Conservation (phyloP, 53 echinoderm and acorn worm genomes). For the Echinometra lucunter region DNA sequence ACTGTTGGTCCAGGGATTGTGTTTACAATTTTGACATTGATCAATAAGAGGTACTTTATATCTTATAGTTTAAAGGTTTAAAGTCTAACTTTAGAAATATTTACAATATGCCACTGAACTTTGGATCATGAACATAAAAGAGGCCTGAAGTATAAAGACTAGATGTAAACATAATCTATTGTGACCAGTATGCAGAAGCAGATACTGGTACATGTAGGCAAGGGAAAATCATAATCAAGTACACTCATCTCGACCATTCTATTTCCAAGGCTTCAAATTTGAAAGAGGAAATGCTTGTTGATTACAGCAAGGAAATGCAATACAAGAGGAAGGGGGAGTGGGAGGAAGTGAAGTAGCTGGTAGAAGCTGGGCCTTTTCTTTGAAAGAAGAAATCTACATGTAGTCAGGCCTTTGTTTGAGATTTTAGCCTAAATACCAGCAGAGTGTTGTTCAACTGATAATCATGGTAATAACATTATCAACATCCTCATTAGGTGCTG, state of each 20-base stretch:
- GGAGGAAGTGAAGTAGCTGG: slow-evolving; percentile 50
- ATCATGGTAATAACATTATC: slow-evolving; percentile 35
- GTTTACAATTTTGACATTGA: too few relatives aligned
- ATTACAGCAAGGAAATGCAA: slow-evolving; percentile 18
- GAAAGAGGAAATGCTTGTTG: slow-evolving; percentile 58
- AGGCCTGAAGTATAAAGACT: neutral
- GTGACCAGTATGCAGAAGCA: slow-evolving; percentile 18
- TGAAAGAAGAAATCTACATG: slow-evolving; percentile 28
- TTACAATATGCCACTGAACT: neutral
- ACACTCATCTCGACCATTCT: slow-evolving; percentile 9
- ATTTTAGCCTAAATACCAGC: neutral
- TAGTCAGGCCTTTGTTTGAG: neutral
- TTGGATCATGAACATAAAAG: neutral
- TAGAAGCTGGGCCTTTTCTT: slow-evolving; percentile 6
- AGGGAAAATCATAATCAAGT: slow-evolving; percentile 37
- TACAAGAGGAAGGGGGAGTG: slow-evolving; percentile 37
- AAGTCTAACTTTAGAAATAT: neutral
- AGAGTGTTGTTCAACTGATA: slow-evolving; percentile 29
- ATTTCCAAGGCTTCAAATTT: slow-evolving; percentile 26
- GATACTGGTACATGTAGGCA: slow-evolving; percentile 20
- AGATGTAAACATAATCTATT: slow-evolving; percentile 6
- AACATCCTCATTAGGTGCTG: slow-evolving; percentile 27
- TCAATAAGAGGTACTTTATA: too few relatives aligned
- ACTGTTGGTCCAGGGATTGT: too few relatives aligned
- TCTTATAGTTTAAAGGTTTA: neutral